A percentile compares a stretch with the other conserved stretches of the same genome.
Evolutionary conservation across 2,888 invertebrate species (phyloP).

Genomic region (Axea sp.): DNA sequence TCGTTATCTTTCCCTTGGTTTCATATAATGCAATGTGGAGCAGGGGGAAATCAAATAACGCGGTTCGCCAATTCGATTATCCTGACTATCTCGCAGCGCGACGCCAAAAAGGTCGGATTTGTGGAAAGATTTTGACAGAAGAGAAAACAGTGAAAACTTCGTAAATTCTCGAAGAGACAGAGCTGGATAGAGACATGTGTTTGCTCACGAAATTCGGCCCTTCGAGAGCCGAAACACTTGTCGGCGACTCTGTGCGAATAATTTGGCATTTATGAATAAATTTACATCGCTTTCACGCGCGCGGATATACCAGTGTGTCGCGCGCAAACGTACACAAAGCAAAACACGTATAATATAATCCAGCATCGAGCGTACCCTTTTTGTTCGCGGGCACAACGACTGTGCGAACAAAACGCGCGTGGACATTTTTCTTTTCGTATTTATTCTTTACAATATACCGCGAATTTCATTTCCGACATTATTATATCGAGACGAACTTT

Average conservation of each 20-base stretch:
- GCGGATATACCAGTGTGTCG: constrained; percentile 17
- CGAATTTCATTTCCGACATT: constrained; percentile 10
- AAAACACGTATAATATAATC: constrained; percentile 34
- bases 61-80: constrained; percentile 60
- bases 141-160: constrained; percentile 40
- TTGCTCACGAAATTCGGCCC: constrained; percentile 48
- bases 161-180: constrained; percentile 7
- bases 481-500: not conserved
- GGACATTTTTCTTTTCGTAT: constrained; percentile 18
- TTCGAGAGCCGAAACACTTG: constrained; percentile 54
- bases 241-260: constrained; percentile 55
- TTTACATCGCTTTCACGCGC: constrained; percentile 63
- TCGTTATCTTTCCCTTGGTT: constrained; percentile 52
- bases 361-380: constrained; percentile 20
- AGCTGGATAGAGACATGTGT: constrained; percentile 18
- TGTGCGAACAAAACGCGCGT: constrained; percentile 18
- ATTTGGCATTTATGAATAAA: constrained; percentile 67
- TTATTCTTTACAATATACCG: constrained; percentile 17
- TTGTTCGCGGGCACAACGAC: constrained; percentile 12
- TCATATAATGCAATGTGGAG: constrained; percentile 19
- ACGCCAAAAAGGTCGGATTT: constrained; percentile 48
- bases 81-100: constrained; percentile 30
- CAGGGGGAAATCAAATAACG: constrained; percentile 56
- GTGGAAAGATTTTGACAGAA: constrained; percentile 47
- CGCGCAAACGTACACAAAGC: constrained; percentile 43